Base-by-base conservation (phyloP, 2,113 vertebrate species). In the Mystacornis crossleyi region DNA sequence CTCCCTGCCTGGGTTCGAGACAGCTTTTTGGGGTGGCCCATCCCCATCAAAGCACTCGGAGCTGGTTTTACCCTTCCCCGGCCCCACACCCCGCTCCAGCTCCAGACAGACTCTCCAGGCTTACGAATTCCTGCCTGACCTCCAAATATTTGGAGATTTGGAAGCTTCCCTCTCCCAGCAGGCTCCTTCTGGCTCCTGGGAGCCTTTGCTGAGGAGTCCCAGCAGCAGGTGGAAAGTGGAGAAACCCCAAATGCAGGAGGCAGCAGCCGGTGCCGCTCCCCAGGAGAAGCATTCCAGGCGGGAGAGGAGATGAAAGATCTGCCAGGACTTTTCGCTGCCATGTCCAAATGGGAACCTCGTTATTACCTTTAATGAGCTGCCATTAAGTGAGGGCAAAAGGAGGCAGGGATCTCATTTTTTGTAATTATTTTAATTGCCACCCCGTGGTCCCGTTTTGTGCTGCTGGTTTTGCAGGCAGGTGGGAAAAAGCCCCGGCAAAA, bases 381-480 rank as follows among this genome's bases (percentile, higher is more conserved):
- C 92, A 92, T 96, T 96, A 88, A 29, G 53, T 12, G 64, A 94
- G 79, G 72, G 51, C 0, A 14, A 64, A 84, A 88, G 69, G 74
- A 66, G 28, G 36, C 65, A 66, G 94, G 58, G 81, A 82, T 60
- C 89, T 96, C 78, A 92, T 92, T 95, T 85, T 94, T 90, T n/a
- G 74, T 89, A 95, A 95, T 97, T 91, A 86, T 64, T 95, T 93
- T 95, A 96, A 97, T 96, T 94, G 86, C 93, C 81, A 96, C 61
- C 55, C 69, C 45, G 73, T 74, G 74, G 91, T 82, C 86, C 79
- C 36, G 26, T 79, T 96, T 90, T 1, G 4, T 85, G 93, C 85
- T 58, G 55, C 79, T 90, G 70, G 74, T 70, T 96, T 85, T 88
- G 81, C 91, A 82, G 86, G 45, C 57, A 90, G 93, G 71, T 88